Evolutionary conservation across 2,888 invertebrate genomes (phyloP).

Genomic region (Imbricaverruca yamaguchii): DNA sequence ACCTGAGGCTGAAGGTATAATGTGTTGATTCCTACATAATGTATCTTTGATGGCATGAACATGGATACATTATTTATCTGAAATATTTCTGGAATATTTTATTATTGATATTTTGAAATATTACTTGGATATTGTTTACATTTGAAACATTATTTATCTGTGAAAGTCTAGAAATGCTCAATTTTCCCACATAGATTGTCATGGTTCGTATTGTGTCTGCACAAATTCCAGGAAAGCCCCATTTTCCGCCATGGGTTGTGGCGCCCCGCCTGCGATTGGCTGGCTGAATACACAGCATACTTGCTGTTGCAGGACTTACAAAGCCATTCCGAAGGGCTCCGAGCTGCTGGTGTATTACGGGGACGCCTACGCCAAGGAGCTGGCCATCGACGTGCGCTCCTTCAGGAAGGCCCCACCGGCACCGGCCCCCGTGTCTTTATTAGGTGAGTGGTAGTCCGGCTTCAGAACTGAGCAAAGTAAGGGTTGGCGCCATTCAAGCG

Average conservation of each 20-base stretch:
- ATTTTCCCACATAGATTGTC: no score
- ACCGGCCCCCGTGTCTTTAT: neutral
- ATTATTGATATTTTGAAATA: no score
- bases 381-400: conserved; percentile 35
- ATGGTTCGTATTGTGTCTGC: no score
- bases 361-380: conserved; percentile 40
- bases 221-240: no score
- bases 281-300: neutral
- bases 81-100: no score
- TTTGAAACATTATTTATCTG: neutral
- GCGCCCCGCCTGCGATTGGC: neutral
- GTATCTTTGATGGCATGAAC: no score
- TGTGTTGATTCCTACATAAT: no score
- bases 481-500: no score
- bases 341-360: conserved; percentile 47
- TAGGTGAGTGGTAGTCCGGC: neutral
- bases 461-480: no score
- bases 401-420: neutral
- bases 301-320: conserved; percentile 35
- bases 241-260: neutral
- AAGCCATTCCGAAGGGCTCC: conserved; percentile 38
- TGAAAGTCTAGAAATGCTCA: neutral
- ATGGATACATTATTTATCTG: no score
- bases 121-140: neutral
- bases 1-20: no score